These are phyloP conservation scores for Bombus impatiens DNA, from an alignment of 1,140 invertebrate species.

Conservation along the genomic window DNA sequence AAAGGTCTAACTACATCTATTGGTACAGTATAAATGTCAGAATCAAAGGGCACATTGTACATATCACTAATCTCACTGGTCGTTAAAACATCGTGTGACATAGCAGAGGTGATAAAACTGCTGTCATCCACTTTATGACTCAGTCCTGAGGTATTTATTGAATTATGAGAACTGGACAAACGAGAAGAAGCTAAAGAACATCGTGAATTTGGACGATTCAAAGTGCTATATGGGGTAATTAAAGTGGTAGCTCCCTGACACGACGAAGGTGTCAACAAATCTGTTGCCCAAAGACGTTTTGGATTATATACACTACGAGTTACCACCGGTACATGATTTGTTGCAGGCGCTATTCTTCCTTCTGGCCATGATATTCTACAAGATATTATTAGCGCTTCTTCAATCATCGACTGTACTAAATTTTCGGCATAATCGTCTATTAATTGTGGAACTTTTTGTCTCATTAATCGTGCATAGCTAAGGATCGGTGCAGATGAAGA, in stretches of 20 bases:
- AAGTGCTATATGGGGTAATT: slow-evolving; percentile 80
- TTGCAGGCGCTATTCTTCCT: slow-evolving; percentile 69
- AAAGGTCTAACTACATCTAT: slow-evolving; percentile 88
- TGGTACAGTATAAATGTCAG: slow-evolving; percentile 92
- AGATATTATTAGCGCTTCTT: slow-evolving; percentile 77
- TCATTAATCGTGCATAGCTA: slow-evolving; percentile 68
- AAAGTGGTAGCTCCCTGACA: slow-evolving; percentile 81
- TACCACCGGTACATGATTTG: slow-evolving; percentile 54
- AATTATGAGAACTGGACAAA: slow-evolving; percentile 91
- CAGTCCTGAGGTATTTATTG: slow-evolving; percentile 87
- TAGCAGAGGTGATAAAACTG: slow-evolving; percentile 92
- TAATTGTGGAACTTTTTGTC: slow-evolving; percentile 69
- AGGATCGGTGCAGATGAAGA: slow-evolving; percentile 74
- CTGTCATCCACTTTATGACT: slow-evolving; percentile 89
- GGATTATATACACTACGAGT: slow-evolving; percentile 66
- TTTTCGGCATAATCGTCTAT: slow-evolving; percentile 75
- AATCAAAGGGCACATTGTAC: slow-evolving; percentile 93
- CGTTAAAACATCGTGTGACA: slow-evolving; percentile 90
- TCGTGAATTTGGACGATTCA: slow-evolving; percentile 86
- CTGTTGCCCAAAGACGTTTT: slow-evolving; percentile 85
- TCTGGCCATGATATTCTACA: slow-evolving; percentile 80
- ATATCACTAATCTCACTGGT: slow-evolving; percentile 90
- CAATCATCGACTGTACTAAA: slow-evolving; percentile 75
- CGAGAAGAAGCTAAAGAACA: slow-evolving; percentile 88
- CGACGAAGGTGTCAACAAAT: slow-evolving; percentile 84